phyloP scores from a whole-genome alignment of 2,797 vertebrate species.

The Sebastes dallii region DNA sequence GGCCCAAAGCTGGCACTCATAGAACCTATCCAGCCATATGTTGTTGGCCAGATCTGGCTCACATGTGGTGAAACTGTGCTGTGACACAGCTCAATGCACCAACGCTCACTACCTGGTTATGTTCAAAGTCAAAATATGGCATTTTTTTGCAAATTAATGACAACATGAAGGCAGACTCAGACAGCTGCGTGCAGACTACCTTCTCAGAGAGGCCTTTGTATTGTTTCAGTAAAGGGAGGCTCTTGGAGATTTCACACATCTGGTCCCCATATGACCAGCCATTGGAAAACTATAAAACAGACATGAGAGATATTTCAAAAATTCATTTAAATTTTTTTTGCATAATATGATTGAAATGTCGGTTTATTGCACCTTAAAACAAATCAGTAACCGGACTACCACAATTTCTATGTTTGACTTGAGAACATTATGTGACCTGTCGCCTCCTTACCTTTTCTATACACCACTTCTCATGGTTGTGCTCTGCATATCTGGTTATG shows the following conservation, averaged over 20 bases:
- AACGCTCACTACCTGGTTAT: not conserved
- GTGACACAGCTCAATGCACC: not conserved
- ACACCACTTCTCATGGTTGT: slow-evolving; percentile 95
- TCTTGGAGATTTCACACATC: slow-evolving; percentile 89
- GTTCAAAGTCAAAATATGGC: not conserved
- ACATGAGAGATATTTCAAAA: not conserved
- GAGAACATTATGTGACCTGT: not conserved
- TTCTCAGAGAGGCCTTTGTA: slow-evolving; percentile 94
- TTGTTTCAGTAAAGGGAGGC: slow-evolving; percentile 91
- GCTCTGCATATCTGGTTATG: slow-evolving; percentile 93
- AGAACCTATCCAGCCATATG: too few species aligned
- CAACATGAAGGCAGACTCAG: not conserved
- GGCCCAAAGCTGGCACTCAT: too few species aligned
- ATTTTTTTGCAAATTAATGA: not conserved
- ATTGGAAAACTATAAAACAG: slow-evolving; percentile 85
- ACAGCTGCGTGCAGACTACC: slow-evolving; percentile 35
- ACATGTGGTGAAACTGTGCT: not conserved
- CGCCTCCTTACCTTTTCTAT: slow-evolving; percentile 90
- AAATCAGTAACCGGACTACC: not conserved
- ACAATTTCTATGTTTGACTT: not conserved
- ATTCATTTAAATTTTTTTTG: accelerated
- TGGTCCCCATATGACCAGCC: slow-evolving; percentile 93
- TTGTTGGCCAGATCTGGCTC: not conserved
- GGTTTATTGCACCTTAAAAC: not conserved
- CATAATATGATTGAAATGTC: not conserved